A percentile compares a stretch with the other conserved stretches of the same genome.
These are phyloP conservation scores for Drosophila nigrodunni DNA, from an alignment of 1,140 invertebrate species.

Conservation along the genomic window DNA sequence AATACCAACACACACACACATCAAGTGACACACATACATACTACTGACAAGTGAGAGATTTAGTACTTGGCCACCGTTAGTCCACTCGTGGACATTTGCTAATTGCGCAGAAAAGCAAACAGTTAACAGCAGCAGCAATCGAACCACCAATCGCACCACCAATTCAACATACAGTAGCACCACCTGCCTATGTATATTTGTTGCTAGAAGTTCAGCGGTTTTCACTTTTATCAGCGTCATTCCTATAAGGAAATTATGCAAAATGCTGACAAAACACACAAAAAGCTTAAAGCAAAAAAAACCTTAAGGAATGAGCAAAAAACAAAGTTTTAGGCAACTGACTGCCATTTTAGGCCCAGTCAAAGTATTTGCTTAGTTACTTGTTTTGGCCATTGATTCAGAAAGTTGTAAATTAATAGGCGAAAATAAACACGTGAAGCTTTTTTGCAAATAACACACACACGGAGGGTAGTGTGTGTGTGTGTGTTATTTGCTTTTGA, in stretches of 20 bases:
- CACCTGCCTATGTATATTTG: slow-evolving; percentile 45
- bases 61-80: slow-evolving; percentile 63
- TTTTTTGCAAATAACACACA: slow-evolving; percentile 40
- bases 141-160: neutral
- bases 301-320: neutral
- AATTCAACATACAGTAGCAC: slow-evolving; percentile 1
- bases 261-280: slow-evolving; percentile 46
- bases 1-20: slow-evolving; percentile 27
- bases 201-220: slow-evolving; percentile 70
- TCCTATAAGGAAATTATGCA: slow-evolving; percentile 63
- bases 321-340: slow-evolving; percentile 47
- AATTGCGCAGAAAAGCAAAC: slow-evolving; percentile 73
- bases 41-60: slow-evolving; percentile 41
- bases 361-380: slow-evolving; percentile 64
- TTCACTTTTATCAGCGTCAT: slow-evolving; percentile 67
- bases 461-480: slow-evolving; percentile 8
- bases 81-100: slow-evolving; percentile 57
- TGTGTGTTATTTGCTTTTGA: slow-evolving; percentile 35
- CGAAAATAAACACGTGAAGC: slow-evolving; percentile 66
- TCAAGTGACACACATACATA: neutral
- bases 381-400: slow-evolving; percentile 56
- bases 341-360: slow-evolving; percentile 67
- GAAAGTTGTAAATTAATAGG: slow-evolving; percentile 81
- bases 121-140: slow-evolving; percentile 22
- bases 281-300: slow-evolving; percentile 16